Evolutionary conservation across 2,888 invertebrate species (phyloP), one percentile per base, ranked within the genome.

Genomic region (Tolmerus cingulatus): DNA sequence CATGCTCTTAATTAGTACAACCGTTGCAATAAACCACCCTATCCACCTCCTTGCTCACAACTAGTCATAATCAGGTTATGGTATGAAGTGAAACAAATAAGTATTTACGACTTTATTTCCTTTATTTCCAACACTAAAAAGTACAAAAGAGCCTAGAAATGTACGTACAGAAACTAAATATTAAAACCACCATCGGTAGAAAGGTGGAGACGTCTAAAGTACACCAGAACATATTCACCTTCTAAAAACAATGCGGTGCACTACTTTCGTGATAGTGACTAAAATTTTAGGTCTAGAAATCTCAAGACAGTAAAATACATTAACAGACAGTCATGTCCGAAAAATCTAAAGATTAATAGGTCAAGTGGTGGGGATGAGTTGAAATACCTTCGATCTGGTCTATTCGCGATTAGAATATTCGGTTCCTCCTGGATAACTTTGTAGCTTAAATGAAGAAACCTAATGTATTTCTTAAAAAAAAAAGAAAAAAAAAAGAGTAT

Each of bases 91-190:
- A 34, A 7, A 34, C 7, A 34, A 34, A 34, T 34, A 34, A 43
- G 14, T 12, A 12, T 66, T 66, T 66, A 66, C 12, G 19, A 66
- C 1, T 76, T 40, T 76, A 76, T 4, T 76, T 76, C n/a, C 3
- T 76, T 76, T 76, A 76, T 76, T 76, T 66, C 66, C 76, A 76
- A 34, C 76, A 30, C 76, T 76, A 76, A 37, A 74, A 34, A 76
- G 76, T 76, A 76, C 76, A 76, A 76, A 76, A 40, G n/a, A 76
- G n/a, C 9, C 66, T 46, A 46, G 23, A 66, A 9, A 27, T 66
- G n/a, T 8, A 66, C 19, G 66, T 66, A 66, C 66, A 12, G 66
- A 55, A 66, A 66, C 66, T 66, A 23, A 66, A 27, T 27, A 51
- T 51, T n/a, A n/a, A 51, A 51, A 51, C n/a, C 51, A 51, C 51